A percentile compares a stretch with the other conserved stretches of the same genome.
These are phyloP conservation scores for Trididemnum nubilum DNA, from an alignment of 23 tunicate species.

Conservation along the genomic window DNA sequence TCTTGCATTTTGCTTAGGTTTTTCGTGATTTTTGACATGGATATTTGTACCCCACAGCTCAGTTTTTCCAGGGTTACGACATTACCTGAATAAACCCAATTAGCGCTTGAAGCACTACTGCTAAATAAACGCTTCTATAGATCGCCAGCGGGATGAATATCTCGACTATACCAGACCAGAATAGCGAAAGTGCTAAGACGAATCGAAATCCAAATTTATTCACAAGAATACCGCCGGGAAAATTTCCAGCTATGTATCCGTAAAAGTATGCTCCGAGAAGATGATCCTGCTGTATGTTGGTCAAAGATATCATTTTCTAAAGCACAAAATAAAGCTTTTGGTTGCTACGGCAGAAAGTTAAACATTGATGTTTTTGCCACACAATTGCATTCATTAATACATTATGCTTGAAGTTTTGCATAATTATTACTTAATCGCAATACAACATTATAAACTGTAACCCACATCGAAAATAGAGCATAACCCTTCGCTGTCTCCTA, in stretches of 20 bases:
- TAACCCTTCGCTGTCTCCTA: too few species aligned
- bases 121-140: background rate
- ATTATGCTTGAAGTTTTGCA: background rate
- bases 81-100: conserved; percentile 16
- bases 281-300: background rate
- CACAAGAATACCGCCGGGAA: conserved; percentile 6
- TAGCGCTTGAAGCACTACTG: background rate
- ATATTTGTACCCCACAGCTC: too few species aligned
- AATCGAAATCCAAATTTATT: conserved; percentile 13
- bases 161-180: background rate
- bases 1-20: too few species aligned
- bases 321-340: too few species aligned
- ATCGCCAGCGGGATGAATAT: conserved; percentile 7
- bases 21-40: too few species aligned
- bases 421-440: too few species aligned
- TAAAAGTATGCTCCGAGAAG: conserved; percentile 18
- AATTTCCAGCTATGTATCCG: conserved; percentile 17
- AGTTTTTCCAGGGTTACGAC: too few species aligned
- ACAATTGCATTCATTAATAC: background rate
- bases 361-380: background rate
- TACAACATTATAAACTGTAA: too few species aligned
- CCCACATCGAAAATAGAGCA: too few species aligned
- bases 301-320: background rate
- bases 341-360: too few species aligned
- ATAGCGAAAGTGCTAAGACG: background rate